Conservation (phyloP, 1,140 invertebrate genomes). For the Calephelis nemesis region DNA sequence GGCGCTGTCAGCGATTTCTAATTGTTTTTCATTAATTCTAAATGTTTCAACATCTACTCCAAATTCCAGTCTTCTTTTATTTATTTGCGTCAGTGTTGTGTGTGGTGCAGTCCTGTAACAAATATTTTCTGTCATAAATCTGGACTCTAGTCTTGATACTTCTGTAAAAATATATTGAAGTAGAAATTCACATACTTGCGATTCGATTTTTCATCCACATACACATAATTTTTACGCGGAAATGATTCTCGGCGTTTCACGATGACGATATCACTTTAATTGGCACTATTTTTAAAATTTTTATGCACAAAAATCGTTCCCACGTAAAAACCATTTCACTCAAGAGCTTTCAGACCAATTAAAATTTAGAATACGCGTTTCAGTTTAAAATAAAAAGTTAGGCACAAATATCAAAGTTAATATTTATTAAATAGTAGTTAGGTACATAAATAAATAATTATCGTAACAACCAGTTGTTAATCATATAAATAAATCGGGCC, state of each 20-base stretch:
- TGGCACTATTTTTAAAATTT: slow-evolving; percentile 63
- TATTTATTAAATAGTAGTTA: background rate
- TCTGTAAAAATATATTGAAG: slow-evolving; percentile 41
- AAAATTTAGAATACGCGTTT: slow-evolving; percentile 34
- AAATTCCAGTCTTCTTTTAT: slow-evolving; percentile 73
- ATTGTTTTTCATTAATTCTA: slow-evolving; percentile 56
- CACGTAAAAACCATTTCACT: slow-evolving; percentile 80
- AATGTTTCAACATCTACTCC: slow-evolving; percentile 74
- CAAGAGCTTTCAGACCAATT: slow-evolving; percentile 76
- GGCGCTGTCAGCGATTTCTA: slow-evolving; percentile 49
- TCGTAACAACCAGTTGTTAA: too few relatives aligned
- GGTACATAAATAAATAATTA: background rate
- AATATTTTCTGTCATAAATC: slow-evolving; percentile 40
- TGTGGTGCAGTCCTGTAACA: slow-evolving; percentile 77
- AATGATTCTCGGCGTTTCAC: slow-evolving; percentile 77
- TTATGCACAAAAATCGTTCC: slow-evolving; percentile 77
- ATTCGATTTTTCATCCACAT: slow-evolving; percentile 77
- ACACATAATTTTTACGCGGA: slow-evolving; percentile 79
- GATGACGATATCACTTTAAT: slow-evolving; percentile 63
- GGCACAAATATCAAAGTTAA: slow-evolving; percentile 22
- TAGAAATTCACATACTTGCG: slow-evolving; percentile 69
- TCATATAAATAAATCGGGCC: too few relatives aligned
- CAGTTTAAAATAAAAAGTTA: slow-evolving; percentile 26
- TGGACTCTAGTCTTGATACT: slow-evolving; percentile 20
- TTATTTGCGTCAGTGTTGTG: slow-evolving; percentile 71